phyloP scores from a whole-genome alignment of 2,113 vertebrate species.

The Amblyopsis rosae region DNA sequence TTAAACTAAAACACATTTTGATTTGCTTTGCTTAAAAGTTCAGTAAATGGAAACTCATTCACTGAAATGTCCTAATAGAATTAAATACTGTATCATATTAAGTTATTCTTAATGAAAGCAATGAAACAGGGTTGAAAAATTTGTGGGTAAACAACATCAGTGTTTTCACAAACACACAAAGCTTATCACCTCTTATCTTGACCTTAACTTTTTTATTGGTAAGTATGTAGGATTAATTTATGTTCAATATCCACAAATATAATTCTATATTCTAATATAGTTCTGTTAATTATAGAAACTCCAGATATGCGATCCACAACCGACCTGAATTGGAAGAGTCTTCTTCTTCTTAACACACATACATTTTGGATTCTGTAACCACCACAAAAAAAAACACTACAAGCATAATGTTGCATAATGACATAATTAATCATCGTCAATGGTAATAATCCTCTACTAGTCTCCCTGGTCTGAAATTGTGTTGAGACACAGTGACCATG shows the following conservation, averaged over 20 bases:
- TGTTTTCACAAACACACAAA: not conserved
- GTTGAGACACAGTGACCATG: slow-evolving; percentile 33
- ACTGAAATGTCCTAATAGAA: not conserved
- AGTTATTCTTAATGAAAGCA: not conserved
- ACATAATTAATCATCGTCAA: slow-evolving; percentile 49
- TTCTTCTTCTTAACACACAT: slow-evolving; percentile 21
- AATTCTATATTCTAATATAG: too few relatives aligned
- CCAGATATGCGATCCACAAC: slow-evolving; percentile 22
- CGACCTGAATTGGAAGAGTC: slow-evolving; percentile 10
- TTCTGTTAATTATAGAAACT: slow-evolving; percentile 22
- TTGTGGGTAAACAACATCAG: not conserved
- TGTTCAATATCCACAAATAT: slow-evolving; percentile 15
- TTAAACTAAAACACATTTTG: too few relatives aligned
- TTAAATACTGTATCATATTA: not conserved
- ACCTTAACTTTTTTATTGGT: not conserved
- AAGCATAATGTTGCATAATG: slow-evolving; percentile 41
- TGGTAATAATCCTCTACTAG: slow-evolving; percentile 15
- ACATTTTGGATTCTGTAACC: slow-evolving; percentile 29
- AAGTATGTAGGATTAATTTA: slow-evolving; percentile 1
- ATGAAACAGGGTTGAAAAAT: not conserved
- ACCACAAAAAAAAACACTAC: slow-evolving; percentile 34
- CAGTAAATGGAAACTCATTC: too few relatives aligned
- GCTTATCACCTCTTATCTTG: not conserved
- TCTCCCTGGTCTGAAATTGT: slow-evolving; percentile 5
- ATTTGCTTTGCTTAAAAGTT: too few relatives aligned